Base-by-base conservation (phyloP, 1,140 invertebrate species). In the Magallana ariakensis region DNA sequence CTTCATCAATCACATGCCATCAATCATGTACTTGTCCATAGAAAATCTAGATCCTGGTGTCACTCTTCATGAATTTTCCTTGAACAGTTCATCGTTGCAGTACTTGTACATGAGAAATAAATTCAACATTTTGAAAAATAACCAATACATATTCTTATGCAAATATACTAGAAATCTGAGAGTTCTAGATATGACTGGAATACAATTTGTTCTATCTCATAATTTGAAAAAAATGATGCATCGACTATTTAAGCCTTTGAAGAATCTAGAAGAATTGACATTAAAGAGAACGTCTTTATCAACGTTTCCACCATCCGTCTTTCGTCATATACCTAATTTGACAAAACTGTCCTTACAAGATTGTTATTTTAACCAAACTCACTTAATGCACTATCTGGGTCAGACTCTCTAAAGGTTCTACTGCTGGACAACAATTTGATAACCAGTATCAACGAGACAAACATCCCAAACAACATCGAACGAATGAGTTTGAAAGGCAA, bases 401-500 rank as follows among this genome's bases (percentile, higher is more conserved):
- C 58, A 62, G 8, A 15, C 1, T 62, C 55, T 0, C n/a, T 87
- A 9, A 26, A 70, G n/a, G 5, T 46, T 46, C 33, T 46, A 46
- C 33, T 33, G 0, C 75, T 46, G 19, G 22, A 66, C 4, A 46
- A 82, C 9, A 87, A 87, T 46, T 15, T 26, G 26, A 87, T 87
- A 26, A 33, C 15, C 6, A 16, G 26, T 15, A 19, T 87, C 8
- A 87, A 75, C 46, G 22, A 87, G 46, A 75, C 58, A 8, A 56
- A 58, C 0, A 70, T 87, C 16, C 81, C 86, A n/a, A 1, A 10
- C 11, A 1, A 56, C 33, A 9, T 87, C 13, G 16, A 75, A 33
- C n/a, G 75, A 1, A 16, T 87, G 2, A 33, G 16, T 26, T 6
- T 87, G 9, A 19, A 58, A 13, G 33, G 33, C 16, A 88, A 88